These are phyloP conservation scores for Epizoanthus ramosus DNA, from an alignment of 92 coral and sea anemone genomes.

Conservation along the genomic window DNA sequence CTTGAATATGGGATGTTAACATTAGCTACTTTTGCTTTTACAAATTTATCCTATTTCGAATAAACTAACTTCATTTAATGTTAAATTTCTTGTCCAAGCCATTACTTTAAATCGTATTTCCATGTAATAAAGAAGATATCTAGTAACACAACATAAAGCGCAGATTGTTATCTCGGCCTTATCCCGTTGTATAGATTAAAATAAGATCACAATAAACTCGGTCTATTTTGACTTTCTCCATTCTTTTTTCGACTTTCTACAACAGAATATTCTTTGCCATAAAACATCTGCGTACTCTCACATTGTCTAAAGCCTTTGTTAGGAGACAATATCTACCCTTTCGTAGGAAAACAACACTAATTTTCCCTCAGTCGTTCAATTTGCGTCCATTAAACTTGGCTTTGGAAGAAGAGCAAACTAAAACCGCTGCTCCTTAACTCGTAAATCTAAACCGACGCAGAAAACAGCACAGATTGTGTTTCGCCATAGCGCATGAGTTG, in stretches of 20 bases:
- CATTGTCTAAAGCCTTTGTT: conserved; percentile 20
- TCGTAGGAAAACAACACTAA: conserved; percentile 35
- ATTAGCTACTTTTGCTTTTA: background rate
- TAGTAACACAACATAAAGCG: conserved; percentile 6
- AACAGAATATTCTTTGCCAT: background rate
- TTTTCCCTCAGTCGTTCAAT: conserved; percentile 31
- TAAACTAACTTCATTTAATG: background rate
- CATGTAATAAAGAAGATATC: conserved; percentile 23
- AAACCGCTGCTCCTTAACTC: background rate
- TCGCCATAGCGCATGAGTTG: too few species aligned
- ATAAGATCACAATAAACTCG: conserved; percentile 18
- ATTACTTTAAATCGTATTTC: conserved; percentile 4
- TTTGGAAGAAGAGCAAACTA: conserved; percentile 1
- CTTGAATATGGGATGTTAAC: background rate
- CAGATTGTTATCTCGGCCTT: conserved; percentile 18
- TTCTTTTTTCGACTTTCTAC: background rate
- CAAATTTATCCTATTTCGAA: background rate
- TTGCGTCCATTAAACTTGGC: conserved; percentile 7
- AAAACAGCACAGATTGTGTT: too few species aligned
- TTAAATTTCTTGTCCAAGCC: too few species aligned
- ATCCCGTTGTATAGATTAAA: conserved; percentile 36
- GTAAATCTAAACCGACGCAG: too few species aligned
- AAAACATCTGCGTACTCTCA: conserved; percentile 9
- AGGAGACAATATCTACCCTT: conserved; percentile 10
- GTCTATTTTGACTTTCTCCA: conserved; percentile 26